Percentiles rank a stretch among this genome's conserved stretches.
These are phyloP conservation scores for Ptychodera flava DNA, from an alignment of 35 echinoderm and acorn worm species.

Conservation along the genomic window DNA sequence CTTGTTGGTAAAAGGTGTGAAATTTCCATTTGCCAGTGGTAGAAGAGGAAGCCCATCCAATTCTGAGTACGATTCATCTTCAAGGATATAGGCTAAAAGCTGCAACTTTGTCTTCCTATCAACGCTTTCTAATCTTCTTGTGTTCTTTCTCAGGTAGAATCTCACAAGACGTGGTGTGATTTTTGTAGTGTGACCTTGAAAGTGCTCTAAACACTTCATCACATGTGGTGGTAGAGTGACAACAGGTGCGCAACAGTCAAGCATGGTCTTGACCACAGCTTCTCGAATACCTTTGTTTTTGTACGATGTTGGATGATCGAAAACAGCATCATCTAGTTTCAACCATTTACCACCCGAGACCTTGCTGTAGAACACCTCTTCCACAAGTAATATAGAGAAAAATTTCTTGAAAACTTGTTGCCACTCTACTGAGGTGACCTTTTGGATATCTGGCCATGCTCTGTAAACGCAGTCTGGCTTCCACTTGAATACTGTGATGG, in stretches of 20 bases:
- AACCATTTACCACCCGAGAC: constrained; percentile 12
- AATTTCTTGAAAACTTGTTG: constrained; percentile 37
- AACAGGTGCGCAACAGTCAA: not conserved
- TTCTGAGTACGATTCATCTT: constrained; percentile 7
- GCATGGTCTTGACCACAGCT: not conserved
- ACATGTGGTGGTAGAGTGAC: constrained; percentile 12
- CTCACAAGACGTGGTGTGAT: constrained; percentile 28
- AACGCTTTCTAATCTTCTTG: constrained; percentile 11
- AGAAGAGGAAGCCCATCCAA: constrained; percentile 27
- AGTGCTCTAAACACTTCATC: not conserved
- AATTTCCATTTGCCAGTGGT: constrained; percentile 36
- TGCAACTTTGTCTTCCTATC: constrained; percentile 26
- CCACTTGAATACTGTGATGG: not conserved
- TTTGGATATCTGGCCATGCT: constrained; percentile 40
- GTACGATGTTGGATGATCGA: not conserved
- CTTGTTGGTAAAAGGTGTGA: constrained; percentile 21
- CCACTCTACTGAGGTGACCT: constrained; percentile 32
- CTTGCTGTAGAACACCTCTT: constrained; percentile 48
- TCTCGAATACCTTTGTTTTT: not conserved
- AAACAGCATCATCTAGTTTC: not conserved
- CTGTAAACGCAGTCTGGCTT: constrained; percentile 41
- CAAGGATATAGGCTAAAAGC: constrained; percentile 38
- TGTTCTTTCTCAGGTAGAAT: not conserved
- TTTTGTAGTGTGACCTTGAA: not conserved
- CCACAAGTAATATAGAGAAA: constrained; percentile 22